A percentile compares a stretch with the other conserved stretches of the same genome.
Conservation (phyloP, 2,888 invertebrate species). For the Synergus umbraculus region DNA sequence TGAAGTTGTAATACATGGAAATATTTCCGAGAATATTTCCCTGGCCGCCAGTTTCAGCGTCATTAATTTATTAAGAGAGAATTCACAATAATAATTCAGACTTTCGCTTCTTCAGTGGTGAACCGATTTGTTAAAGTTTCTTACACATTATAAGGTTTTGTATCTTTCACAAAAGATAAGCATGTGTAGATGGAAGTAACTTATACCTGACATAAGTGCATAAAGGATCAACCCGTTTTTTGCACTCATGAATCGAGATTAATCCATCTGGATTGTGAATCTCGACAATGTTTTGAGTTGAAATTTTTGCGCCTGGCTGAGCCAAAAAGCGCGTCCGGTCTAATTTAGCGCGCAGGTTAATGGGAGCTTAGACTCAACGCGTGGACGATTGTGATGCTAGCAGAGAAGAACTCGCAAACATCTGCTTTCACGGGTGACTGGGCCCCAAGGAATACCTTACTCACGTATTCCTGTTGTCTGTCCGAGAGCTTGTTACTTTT, state of each 20-base stretch:
- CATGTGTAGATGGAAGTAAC: neutral
- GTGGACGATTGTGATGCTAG: conserved; percentile 49
- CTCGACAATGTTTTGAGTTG: conserved; percentile 61
- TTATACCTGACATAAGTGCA: neutral
- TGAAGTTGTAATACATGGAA: too few relatives aligned
- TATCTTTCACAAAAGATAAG: neutral
- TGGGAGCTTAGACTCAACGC: conserved; percentile 50
- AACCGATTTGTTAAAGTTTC: neutral
- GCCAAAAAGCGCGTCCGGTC: conserved; percentile 63
- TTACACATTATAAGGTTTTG: neutral
- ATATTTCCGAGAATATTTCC: too few relatives aligned
- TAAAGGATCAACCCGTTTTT: conserved; percentile 38
- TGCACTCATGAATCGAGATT: conserved; percentile 47
- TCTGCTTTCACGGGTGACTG: conserved; percentile 63
- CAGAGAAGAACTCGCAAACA: conserved; percentile 64
- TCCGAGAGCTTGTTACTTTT: conserved; percentile 27
- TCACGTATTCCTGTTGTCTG: conserved; percentile 33
- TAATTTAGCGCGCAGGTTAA: conserved; percentile 67
- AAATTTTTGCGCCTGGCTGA: conserved; percentile 63
- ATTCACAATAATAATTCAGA: neutral
- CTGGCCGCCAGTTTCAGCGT: too few relatives aligned
- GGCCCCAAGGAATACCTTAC: conserved; percentile 55
- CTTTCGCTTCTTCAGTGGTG: neutral
- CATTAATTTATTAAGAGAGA: too few relatives aligned
- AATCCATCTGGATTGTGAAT: conserved; percentile 53